These are phyloP conservation scores for Trilocha varians DNA, from an alignment of 2,888 invertebrate species.

Conservation along the genomic window DNA sequence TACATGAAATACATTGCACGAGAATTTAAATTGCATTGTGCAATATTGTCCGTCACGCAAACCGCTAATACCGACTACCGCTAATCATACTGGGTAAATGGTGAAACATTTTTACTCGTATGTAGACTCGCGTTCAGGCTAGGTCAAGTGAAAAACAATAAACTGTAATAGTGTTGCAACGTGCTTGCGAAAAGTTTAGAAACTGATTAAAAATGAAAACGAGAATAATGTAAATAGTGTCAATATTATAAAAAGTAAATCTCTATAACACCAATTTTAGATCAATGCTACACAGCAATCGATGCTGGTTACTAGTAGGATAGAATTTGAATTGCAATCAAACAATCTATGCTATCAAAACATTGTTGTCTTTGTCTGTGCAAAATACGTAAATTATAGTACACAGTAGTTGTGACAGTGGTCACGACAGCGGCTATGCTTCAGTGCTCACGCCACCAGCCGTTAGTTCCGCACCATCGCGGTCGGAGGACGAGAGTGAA, in stretches of 20 bases:
- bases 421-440: slow-evolving; percentile 53
- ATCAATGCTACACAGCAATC: too few species aligned
- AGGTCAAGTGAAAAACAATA: slow-evolving; percentile 40
- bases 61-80: slow-evolving; percentile 24
- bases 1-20: slow-evolving; percentile 13
- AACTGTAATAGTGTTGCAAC: slow-evolving; percentile 18
- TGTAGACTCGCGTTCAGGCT: slow-evolving; percentile 27
- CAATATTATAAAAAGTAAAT: neutral
- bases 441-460: slow-evolving; percentile 29
- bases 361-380: slow-evolving; percentile 9
- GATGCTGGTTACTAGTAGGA: too few species aligned
- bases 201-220: neutral
- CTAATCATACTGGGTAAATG: slow-evolving; percentile 24
- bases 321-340: too few species aligned
- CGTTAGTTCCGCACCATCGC: slow-evolving; percentile 46
- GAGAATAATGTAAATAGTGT: neutral
- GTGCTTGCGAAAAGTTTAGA: slow-evolving; percentile 1
- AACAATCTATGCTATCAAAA: slow-evolving; percentile 15
- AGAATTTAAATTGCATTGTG: slow-evolving; percentile 14
- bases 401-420: slow-evolving; percentile 9
- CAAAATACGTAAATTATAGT: slow-evolving; percentile 18
- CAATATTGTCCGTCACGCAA: slow-evolving; percentile 22
- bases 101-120: slow-evolving; percentile 13
- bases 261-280: neutral
- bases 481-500: slow-evolving; percentile 52